A percentile compares a stretch with the other conserved stretches of the same genome.
Conservation (phyloP, 2,113 vertebrate genomes). For the Cnemophilus loriae region DNA sequence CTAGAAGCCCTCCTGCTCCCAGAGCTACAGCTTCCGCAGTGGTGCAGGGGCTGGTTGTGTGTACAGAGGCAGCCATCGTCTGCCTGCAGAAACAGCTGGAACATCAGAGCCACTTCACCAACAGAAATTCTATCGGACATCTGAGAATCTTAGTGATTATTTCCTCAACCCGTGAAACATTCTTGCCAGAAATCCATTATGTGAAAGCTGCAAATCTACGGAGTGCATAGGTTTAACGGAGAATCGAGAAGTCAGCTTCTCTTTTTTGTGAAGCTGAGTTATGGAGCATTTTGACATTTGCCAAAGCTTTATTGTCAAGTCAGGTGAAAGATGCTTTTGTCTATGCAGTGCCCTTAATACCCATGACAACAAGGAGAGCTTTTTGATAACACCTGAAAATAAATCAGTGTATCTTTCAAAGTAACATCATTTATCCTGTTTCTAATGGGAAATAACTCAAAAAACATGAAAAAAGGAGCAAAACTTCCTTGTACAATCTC, state of each 20-base stretch:
- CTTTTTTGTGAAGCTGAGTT: background rate
- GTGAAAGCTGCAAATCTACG: background rate
- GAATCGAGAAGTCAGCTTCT: background rate
- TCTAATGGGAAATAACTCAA: background rate
- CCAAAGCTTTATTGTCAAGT: constrained; percentile 26
- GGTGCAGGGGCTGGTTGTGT: background rate
- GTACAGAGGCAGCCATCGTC: background rate
- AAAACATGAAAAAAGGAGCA: background rate
- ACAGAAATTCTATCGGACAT: background rate
- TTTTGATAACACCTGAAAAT: constrained; percentile 7
- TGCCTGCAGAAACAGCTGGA: background rate
- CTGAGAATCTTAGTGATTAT: background rate
- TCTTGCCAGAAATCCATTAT: background rate
- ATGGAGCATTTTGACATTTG: constrained; percentile 4
- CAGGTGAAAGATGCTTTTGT: constrained; percentile 29
- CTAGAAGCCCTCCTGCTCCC: fast-evolving
- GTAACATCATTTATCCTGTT: background rate
- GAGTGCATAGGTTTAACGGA: background rate
- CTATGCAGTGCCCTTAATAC: constrained; percentile 13
- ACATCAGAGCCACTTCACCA: background rate
- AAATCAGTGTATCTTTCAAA: constrained; percentile 4
- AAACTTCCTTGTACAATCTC: background rate
- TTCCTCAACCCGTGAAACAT: background rate
- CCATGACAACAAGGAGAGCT: background rate
- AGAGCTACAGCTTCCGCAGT: background rate